Evolutionary conservation across 2,113 vertebrate species (phyloP).

Genomic region (Blennius ocellaris): DNA sequence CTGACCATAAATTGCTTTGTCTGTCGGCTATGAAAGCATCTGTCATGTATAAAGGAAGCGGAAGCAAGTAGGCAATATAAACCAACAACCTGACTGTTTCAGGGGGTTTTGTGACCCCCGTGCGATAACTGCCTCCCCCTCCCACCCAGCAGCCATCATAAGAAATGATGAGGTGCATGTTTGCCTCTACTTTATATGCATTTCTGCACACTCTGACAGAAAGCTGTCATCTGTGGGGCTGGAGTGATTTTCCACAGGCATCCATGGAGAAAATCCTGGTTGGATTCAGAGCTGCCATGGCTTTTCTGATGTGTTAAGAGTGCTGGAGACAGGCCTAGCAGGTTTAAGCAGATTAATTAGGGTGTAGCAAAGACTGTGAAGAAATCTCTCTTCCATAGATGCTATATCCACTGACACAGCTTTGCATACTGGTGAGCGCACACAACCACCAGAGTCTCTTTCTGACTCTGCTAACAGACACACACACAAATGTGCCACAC

Average conservation of each 20-base stretch:
- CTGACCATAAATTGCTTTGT: conserved; percentile 52
- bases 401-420: conserved; percentile 76
- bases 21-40: conserved; percentile 32
- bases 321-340: conserved; percentile 72
- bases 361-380: conserved; percentile 74
- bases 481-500: conserved; percentile 17
- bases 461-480: conserved; percentile 8
- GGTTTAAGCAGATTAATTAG: conserved; percentile 83
- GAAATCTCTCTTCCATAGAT: conserved; percentile 75
- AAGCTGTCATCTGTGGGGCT: conserved; percentile 72
- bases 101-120: conserved; percentile 43
- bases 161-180: conserved; percentile 62
- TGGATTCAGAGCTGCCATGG: conserved; percentile 66
- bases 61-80: conserved; percentile 41
- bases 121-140: conserved; percentile 49
- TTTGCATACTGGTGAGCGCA: conserved; percentile 67
- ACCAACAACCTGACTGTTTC: conserved; percentile 51
- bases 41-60: conserved; percentile 28
- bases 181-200: conserved; percentile 60
- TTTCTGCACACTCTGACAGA: conserved; percentile 71
- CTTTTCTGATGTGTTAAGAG: conserved; percentile 73
- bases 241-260: conserved; percentile 71
- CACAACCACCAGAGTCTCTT: conserved; percentile 44
- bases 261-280: conserved; percentile 77
- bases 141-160: conserved; percentile 50